Conservation (phyloP, 2,888 invertebrate species). For the Chaitophorus viminalis region DNA sequence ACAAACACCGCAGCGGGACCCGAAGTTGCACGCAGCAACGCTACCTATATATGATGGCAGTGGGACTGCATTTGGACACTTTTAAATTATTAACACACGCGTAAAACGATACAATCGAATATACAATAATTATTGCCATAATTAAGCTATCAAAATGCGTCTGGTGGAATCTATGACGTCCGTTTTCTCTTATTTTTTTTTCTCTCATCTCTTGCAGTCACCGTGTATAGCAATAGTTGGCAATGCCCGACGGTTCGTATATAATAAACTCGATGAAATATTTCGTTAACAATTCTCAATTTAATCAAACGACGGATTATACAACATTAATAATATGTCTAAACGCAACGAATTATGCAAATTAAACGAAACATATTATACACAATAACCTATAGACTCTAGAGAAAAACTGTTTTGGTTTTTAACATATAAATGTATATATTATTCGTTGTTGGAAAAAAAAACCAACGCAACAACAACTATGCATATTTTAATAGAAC, state of each 20-base stretch:
- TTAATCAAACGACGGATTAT: constrained; percentile 17
- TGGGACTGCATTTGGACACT: background rate
- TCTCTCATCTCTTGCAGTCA: background rate
- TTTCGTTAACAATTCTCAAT: constrained; percentile 20
- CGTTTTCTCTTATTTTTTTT: background rate
- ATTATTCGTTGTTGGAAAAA: constrained; percentile 4
- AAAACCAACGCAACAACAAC: background rate
- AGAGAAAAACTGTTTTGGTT: constrained; percentile 36
- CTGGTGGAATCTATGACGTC: background rate
- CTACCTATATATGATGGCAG: background rate
- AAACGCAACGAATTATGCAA: constrained; percentile 39
- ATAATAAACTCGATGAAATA: constrained; percentile 31
- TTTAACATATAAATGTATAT: constrained; percentile 42
- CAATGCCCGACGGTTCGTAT: background rate
- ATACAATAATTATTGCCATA: constrained; percentile 12
- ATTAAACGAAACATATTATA: constrained; percentile 29
- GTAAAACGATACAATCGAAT: constrained; percentile 29
- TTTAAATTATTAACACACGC: background rate
- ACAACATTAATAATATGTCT: constrained; percentile 10
- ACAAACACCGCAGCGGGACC: background rate
- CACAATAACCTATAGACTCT: constrained; percentile 26
- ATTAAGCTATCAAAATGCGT: constrained; percentile 38
- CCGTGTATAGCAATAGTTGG: too few relatives aligned
- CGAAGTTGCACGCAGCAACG: background rate
- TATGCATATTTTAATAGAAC: constrained; percentile 21